These are phyloP conservation scores for Spodoptera picta DNA, from an alignment of 2,888 invertebrate genomes.

Conservation along the genomic window DNA sequence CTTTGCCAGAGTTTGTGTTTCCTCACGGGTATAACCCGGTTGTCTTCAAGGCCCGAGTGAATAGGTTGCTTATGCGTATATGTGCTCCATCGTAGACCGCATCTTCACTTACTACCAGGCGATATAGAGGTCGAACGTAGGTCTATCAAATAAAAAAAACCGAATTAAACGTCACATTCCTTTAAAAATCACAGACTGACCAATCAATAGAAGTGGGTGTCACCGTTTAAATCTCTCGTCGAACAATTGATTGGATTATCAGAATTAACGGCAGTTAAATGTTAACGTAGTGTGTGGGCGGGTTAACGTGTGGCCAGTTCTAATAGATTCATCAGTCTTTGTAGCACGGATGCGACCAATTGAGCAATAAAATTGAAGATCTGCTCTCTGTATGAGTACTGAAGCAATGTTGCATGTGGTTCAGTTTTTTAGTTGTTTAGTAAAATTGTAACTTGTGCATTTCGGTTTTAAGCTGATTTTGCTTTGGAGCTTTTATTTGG, in stretches of 20 bases:
- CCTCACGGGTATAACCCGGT: too few species aligned
- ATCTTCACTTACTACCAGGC: too few species aligned
- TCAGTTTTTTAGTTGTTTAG: constrained; percentile 28
- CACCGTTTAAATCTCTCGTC: constrained; percentile 67
- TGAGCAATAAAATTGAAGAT: constrained; percentile 79
- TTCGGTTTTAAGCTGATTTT: too few species aligned
- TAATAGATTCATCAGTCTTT: constrained; percentile 64
- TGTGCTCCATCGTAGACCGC: too few species aligned
- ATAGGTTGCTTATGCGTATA: too few species aligned
- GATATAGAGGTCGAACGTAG: too few species aligned
- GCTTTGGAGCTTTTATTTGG: too few species aligned
- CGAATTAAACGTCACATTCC: too few species aligned
- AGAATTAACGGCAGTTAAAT: constrained; percentile 53
- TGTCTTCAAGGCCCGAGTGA: too few species aligned
- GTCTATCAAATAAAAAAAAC: too few species aligned
- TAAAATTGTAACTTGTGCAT: background rate
- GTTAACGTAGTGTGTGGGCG: constrained; percentile 43
- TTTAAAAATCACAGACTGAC: constrained; percentile 7
- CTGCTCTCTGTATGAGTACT: constrained; percentile 45
- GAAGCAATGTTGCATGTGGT: constrained; percentile 54
- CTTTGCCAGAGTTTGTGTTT: too few species aligned
- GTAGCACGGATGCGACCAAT: constrained; percentile 81
- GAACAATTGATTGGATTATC: constrained; percentile 50
- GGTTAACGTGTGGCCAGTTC: constrained; percentile 62
- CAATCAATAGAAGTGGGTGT: constrained; percentile 13